Conservation (phyloP, 2,888 invertebrate genomes). For the Drosophila melanosoma region DNA sequence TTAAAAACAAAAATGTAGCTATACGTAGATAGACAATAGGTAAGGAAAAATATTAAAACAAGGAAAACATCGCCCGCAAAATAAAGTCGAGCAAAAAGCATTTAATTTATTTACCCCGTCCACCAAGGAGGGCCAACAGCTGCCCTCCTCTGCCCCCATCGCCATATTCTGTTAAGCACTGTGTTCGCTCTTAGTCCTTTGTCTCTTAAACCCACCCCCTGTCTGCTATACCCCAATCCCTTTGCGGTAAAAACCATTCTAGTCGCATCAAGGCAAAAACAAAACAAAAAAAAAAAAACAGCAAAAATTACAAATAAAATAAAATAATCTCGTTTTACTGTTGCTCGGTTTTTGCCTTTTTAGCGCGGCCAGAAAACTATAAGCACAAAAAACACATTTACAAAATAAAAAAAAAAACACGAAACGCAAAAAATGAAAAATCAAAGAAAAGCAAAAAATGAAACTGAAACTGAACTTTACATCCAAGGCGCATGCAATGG, state of each 20-base stretch:
- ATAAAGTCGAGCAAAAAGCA: conserved; percentile 72
- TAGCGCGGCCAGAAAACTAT: conserved; percentile 74
- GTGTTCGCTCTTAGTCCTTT: conserved; percentile 33
- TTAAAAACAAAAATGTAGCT: background rate
- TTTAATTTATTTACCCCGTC: conserved; percentile 73
- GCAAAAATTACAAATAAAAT: conserved; percentile 27
- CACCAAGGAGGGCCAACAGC: conserved; percentile 18
- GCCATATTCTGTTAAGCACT: conserved; percentile 1
- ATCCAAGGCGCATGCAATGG: conserved; percentile 52
- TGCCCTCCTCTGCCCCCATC: conserved; percentile 7
- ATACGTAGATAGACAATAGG: conserved; percentile 42
- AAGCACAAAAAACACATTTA: conserved; percentile 40
- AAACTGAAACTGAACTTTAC: conserved; percentile 57
- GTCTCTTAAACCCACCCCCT: conserved; percentile 1
- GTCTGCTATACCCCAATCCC: background rate
- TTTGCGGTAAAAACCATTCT: conserved; percentile 23
- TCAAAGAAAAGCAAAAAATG: conserved; percentile 32
- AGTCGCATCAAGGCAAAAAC: conserved; percentile 36
- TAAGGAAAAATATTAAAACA: conserved; percentile 75
- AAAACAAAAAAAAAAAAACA: conserved; percentile 13
- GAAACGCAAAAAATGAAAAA: conserved; percentile 16
- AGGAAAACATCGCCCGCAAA: conserved; percentile 68
- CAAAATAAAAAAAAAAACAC: conserved; percentile 19
- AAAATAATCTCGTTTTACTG: conserved; percentile 68
- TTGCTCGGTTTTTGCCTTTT: conserved; percentile 73